Evolutionary conservation across 2,113 vertebrate species (phyloP).

Genomic region (Gorsachius goisagi): DNA sequence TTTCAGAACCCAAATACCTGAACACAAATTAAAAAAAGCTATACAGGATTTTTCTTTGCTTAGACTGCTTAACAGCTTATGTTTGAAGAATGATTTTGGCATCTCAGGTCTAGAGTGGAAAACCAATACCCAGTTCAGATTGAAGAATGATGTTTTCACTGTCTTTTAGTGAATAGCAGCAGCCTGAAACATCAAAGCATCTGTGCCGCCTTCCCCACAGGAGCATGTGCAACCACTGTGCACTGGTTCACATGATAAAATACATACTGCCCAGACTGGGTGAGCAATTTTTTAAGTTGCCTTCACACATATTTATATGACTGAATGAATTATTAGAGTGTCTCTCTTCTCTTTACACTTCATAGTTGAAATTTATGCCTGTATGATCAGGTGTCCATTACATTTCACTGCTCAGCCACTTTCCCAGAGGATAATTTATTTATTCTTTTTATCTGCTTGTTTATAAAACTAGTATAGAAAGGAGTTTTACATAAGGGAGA

Average conservation of each 20-base stretch:
- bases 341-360: slow-evolving; percentile 24
- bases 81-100: not conserved
- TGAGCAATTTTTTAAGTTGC: not conserved
- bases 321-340: slow-evolving; percentile 16
- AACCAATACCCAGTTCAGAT: not conserved
- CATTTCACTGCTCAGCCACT: not conserved
- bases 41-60: not conserved
- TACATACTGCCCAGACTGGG: not conserved
- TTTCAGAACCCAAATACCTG: not conserved
- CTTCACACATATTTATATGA: slow-evolving; percentile 39
- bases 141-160: not conserved
- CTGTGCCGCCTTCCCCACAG: not conserved
- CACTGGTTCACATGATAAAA: not conserved
- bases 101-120: not conserved
- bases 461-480: slow-evolving; percentile 12
- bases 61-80: not conserved
- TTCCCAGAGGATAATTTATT: slow-evolving; percentile 26
- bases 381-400: slow-evolving; percentile 26
- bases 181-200: slow-evolving; percentile 11
- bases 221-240: not conserved
- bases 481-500: slow-evolving; percentile 10
- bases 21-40: not conserved
- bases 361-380: slow-evolving; percentile 28
- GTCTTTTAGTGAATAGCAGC: not conserved
- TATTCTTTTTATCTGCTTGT: slow-evolving; percentile 45